Evolutionary conservation across 2,797 vertebrate species (phyloP).

Genomic region (Carduelis carduelis): DNA sequence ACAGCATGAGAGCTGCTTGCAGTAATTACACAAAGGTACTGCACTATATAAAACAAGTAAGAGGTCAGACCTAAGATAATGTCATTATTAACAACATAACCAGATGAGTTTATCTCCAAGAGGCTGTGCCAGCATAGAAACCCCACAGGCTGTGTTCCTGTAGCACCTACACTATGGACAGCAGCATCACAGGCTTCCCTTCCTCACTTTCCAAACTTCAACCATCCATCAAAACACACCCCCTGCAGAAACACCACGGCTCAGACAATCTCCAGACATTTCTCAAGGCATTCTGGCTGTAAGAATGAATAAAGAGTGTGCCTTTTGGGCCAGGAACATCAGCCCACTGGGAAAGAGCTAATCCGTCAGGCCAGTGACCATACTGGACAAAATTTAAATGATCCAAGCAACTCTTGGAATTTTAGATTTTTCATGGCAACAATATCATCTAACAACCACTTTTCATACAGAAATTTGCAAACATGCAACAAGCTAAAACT

Average conservation of each 20-base stretch:
- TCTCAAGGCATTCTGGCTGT: neutral
- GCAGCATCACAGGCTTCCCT: neutral
- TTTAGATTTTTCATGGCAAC: neutral
- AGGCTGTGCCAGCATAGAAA: neutral
- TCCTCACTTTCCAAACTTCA: neutral
- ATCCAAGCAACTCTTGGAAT: neutral
- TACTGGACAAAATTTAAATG: neutral
- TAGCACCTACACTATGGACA: constrained; percentile 21
- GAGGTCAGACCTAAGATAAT: neutral
- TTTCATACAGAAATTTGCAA: neutral
- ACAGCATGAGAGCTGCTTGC: neutral
- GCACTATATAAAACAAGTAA: neutral
- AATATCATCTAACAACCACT: neutral
- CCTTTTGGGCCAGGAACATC: neutral
- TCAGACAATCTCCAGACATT: neutral
- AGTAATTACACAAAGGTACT: neutral
- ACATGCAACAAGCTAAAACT: neutral
- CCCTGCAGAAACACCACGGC: neutral
- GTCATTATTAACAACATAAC: neutral
- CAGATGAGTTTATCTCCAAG: neutral
- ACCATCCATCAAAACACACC: neutral
- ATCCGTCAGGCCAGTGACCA: neutral
- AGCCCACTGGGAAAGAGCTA: neutral
- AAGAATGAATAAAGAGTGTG: neutral
- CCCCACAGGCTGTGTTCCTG: neutral